Percentiles rank a stretch among this genome's conserved stretches.
phyloP scores from a whole-genome alignment of 2,888 invertebrate species.

The Microplitis manilae region DNA sequence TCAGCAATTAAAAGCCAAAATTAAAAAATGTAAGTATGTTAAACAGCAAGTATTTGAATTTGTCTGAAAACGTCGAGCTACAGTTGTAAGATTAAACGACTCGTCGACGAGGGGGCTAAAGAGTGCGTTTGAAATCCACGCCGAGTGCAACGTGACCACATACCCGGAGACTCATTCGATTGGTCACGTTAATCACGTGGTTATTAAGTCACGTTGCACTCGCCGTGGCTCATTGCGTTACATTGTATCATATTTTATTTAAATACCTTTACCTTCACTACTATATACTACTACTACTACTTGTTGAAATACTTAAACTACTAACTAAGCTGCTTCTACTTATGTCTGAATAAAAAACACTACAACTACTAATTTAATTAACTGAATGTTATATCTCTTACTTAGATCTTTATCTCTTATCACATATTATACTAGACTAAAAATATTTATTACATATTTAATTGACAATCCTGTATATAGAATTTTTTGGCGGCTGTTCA shows the following conservation, averaged over 20 bases:
- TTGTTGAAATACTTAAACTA: neutral
- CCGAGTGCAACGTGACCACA: constrained; percentile 77
- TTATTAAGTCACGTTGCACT: constrained; percentile 65
- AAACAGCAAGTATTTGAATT: neutral
- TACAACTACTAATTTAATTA: neutral
- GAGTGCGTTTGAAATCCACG: constrained; percentile 68
- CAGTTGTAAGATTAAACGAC: constrained; percentile 8
- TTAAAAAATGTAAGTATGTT: neutral
- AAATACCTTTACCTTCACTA: neutral
- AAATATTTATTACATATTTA: neutral
- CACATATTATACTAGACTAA: neutral
- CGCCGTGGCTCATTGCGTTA: constrained; percentile 59
- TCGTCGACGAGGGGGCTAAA: constrained; percentile 33
- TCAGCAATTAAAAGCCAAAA: neutral
- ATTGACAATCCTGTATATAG: too few species aligned
- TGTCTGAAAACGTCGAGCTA: neutral
- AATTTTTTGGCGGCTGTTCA: too few species aligned
- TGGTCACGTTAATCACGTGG: constrained; percentile 55
- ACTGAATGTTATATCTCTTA: neutral
- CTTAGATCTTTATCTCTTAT: neutral
- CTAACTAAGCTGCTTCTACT: neutral
- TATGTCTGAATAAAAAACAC: neutral
- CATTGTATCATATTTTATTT: constrained; percentile 35
- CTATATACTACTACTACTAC: neutral
- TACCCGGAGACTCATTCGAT: constrained; percentile 56